phyloP scores from a whole-genome alignment of 2,888 invertebrate species.

The Lucinisca nassula region DNA sequence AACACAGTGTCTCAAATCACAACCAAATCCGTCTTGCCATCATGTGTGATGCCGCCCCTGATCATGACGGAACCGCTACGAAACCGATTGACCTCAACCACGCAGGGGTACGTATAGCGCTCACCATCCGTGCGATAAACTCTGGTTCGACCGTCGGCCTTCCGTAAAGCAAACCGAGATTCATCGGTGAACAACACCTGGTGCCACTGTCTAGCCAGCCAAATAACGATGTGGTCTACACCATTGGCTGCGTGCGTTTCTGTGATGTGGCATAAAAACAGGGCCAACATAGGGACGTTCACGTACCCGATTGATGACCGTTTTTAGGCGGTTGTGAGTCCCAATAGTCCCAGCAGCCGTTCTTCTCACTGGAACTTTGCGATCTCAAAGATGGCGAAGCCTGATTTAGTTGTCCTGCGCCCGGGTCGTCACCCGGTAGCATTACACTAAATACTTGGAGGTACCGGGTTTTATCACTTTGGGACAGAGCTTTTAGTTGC shows the following conservation, averaged over 20 bases:
- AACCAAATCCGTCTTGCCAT: neutral
- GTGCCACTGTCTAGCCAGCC: neutral
- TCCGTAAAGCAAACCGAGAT: slow-evolving; percentile 6
- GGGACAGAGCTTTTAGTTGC: too few relatives aligned
- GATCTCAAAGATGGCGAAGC: too few relatives aligned
- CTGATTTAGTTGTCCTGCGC: too few relatives aligned
- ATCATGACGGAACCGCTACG: neutral
- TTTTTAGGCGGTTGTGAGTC: too few relatives aligned
- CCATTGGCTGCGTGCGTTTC: neutral
- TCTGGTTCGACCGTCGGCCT: slow-evolving; percentile 4
- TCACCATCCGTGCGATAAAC: slow-evolving; percentile 2
- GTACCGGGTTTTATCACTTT: too few relatives aligned
- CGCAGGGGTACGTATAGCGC: slow-evolving; percentile 17
- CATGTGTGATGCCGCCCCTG: neutral
- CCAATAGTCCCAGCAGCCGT: too few relatives aligned
- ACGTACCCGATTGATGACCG: slow-evolving; percentile 28
- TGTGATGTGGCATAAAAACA: slow-evolving; percentile 6
- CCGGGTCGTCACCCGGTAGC: too few relatives aligned
- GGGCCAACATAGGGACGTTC: slow-evolving; percentile 14
- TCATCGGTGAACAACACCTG: neutral
- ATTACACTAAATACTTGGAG: too few relatives aligned
- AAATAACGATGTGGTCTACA: neutral
- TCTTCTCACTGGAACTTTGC: too few relatives aligned
- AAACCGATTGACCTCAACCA: slow-evolving; percentile 4
- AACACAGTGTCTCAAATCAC: neutral